Evolutionary conservation across 2,888 invertebrate genomes (phyloP).

Genomic region (Apodemia duryi): DNA sequence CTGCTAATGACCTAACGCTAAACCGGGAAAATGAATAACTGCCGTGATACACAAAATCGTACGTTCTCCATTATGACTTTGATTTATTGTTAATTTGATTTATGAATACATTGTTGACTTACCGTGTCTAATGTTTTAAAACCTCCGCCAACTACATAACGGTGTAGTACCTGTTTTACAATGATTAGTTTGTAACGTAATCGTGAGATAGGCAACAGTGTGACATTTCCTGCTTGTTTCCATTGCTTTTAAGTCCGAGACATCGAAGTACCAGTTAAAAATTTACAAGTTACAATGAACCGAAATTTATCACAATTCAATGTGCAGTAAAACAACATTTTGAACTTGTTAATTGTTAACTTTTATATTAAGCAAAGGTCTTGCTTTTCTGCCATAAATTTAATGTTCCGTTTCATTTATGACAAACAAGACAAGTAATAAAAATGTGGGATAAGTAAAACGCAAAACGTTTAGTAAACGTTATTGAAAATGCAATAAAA

Average conservation of each 20-base stretch:
- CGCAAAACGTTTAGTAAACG: no score
- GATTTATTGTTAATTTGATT: slow-evolving; percentile 26
- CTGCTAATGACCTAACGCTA: slow-evolving; percentile 21
- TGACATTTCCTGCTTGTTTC: not conserved
- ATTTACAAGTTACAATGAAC: no score
- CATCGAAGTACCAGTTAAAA: no score
- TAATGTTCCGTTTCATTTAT: no score
- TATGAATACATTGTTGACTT: slow-evolving; percentile 15
- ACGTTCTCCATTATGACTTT: slow-evolving; percentile 22
- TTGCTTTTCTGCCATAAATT: no score
- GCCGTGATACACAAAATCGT: slow-evolving; percentile 24
- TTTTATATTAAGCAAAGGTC: no score
- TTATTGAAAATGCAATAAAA: no score
- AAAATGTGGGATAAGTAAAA: no score
- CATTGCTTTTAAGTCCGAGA: not conserved
- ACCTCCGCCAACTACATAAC: slow-evolving; percentile 11
- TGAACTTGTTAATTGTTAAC: no score
- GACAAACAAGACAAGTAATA: no score
- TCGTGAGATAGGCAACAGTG: not conserved
- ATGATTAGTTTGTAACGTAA: not conserved
- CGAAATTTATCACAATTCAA: no score
- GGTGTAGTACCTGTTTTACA: not conserved
- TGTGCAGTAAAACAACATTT: no score
- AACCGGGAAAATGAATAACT: slow-evolving; percentile 24
- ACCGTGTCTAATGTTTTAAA: slow-evolving; percentile 21